phyloP scores from a whole-genome alignment of 2,113 vertebrate species.

The Aptenodytes patagonicus region DNA sequence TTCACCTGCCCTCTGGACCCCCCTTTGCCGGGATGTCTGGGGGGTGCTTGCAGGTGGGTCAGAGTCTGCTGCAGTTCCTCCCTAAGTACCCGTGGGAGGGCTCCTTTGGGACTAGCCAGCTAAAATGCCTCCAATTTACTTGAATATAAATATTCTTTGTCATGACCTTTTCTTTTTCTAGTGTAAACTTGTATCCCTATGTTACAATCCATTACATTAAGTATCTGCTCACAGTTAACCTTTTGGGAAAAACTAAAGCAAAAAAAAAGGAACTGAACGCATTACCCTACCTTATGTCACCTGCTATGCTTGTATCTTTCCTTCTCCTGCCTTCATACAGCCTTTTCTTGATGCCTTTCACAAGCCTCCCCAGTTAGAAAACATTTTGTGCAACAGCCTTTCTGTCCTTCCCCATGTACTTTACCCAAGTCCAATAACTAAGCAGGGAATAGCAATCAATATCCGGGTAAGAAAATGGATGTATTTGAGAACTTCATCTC shows the following conservation, averaged over 20 bases:
- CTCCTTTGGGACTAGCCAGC: background rate
- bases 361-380: background rate
- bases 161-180: background rate
- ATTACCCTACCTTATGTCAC: background rate
- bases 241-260: background rate
- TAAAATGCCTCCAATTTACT: background rate
- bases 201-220: background rate
- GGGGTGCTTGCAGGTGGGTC: background rate
- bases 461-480: background rate
- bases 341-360: background rate
- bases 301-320: background rate
- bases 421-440: fast-evolving
- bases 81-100: fast-evolving
- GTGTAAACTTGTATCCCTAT: background rate
- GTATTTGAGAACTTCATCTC: background rate
- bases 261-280: background rate
- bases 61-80: background rate
- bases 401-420: background rate
- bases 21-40: background rate
- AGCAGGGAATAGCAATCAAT: background rate
- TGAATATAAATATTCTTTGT: background rate
- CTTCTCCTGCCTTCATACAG: background rate
- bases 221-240: background rate
- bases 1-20: background rate
- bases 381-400: fast-evolving